phyloP scores from a whole-genome alignment of 2,888 invertebrate species.

The Synanthedon myopaeformis region DNA sequence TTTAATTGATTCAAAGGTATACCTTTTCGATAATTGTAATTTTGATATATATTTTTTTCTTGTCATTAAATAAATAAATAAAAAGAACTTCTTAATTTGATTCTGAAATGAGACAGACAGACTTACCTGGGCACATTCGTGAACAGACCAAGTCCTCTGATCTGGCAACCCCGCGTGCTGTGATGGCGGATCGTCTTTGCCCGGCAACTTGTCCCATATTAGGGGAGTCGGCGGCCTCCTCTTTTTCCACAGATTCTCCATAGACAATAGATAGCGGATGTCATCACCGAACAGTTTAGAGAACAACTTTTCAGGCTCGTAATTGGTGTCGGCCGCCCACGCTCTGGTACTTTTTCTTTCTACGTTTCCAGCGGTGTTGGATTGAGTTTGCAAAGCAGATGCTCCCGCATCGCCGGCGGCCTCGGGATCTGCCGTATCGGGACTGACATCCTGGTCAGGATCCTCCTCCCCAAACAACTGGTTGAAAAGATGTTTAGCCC shows the following conservation, averaged over 20 bases:
- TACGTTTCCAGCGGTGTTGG: constrained; percentile 61
- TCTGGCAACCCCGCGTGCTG: constrained; percentile 73
- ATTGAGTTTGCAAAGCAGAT: constrained; percentile 63
- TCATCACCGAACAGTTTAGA: constrained; percentile 95
- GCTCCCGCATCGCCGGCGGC: constrained; percentile 79
- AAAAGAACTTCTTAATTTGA: too few relatives aligned
- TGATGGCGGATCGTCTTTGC: constrained; percentile 56
- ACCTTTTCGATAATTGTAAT: too few relatives aligned
- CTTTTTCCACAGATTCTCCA: constrained; percentile 96
- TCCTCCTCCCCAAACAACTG: constrained; percentile 98
- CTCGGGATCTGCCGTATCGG: constrained; percentile 96
- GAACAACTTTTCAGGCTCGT: constrained; percentile 88
- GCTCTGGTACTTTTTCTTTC: constrained; percentile 80
- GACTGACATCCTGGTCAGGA: constrained; percentile 96
- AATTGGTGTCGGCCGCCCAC: constrained; percentile 89
- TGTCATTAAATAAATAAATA: too few relatives aligned
- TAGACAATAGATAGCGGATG: constrained; percentile 91
- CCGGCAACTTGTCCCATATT: constrained; percentile 75
- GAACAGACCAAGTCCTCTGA: constrained; percentile 83
- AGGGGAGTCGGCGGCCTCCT: constrained; percentile 87
- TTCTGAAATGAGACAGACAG: background rate
- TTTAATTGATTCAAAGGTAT: too few relatives aligned
- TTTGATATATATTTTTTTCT: too few relatives aligned
- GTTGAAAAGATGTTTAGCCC: constrained; percentile 99
- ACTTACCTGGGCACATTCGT: constrained; percentile 74